phyloP scores from a whole-genome alignment of 2,797 vertebrate genomes.

The Coluber constrictor region DNA sequence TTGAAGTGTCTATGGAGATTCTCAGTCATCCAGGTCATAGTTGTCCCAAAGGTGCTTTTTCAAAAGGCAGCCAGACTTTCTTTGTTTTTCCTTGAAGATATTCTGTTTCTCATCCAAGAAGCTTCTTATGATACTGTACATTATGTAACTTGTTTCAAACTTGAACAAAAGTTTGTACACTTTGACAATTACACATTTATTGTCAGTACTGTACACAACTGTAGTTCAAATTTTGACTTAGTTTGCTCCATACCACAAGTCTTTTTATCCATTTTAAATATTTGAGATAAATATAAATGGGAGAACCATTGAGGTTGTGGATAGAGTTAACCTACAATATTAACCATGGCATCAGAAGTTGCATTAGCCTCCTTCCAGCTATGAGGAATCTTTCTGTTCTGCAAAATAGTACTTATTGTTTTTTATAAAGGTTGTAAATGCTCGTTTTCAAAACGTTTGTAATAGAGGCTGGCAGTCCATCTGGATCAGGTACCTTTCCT shows the following conservation, averaged over 20 bases:
- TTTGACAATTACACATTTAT: neutral
- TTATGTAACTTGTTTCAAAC: neutral
- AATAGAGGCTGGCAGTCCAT: neutral
- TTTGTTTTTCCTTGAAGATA: neutral
- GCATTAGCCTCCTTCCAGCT: neutral
- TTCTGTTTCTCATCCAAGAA: neutral
- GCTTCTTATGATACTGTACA: no score
- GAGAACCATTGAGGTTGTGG: neutral
- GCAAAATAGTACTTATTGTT: neutral
- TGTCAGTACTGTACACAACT: neutral
- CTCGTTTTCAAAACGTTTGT: neutral
- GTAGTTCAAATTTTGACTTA: neutral
- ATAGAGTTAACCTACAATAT: neutral
- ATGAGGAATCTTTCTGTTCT: neutral
- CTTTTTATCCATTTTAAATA: neutral
- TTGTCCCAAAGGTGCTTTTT: neutral
- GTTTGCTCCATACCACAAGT: neutral
- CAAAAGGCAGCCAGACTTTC: neutral
- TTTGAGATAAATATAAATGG: neutral
- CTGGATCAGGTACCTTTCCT: neutral
- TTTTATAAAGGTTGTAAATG: neutral
- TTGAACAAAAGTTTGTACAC: neutral
- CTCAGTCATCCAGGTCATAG: neutral
- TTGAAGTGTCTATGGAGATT: neutral
- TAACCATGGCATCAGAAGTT: neutral